Base-by-base conservation (phyloP, 2,888 invertebrate genomes). In the Drosophila flavopinicola region DNA sequence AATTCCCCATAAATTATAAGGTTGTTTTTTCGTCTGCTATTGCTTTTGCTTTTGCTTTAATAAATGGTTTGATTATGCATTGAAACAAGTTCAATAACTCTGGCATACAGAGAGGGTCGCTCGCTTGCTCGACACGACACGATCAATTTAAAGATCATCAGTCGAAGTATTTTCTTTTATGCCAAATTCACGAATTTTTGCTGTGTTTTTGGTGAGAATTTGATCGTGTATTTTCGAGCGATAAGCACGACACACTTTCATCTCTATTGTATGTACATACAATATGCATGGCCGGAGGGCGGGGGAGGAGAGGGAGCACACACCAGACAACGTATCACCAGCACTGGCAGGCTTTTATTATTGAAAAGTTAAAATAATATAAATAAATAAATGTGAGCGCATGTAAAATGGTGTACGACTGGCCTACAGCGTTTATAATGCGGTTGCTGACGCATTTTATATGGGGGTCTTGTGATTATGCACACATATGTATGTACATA, bases 361-460 rank as follows among this genome's bases (percentile, higher is more conserved):
- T 78, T 70, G 53, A 80, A 67, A 67, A 57, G 44, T 49, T 57
- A 27, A 75, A 69, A 60, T 68, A 59, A 59, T 67, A 70, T 65
- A 54, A 75, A 66, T 60, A 75, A 54, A 65, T 61, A 66, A 59
- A 51, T 71, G 49, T 68, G 59, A 70, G 59, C 48, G 66, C 54
- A 65, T 69, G 58, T 80, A 56, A 51, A 59, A 72, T 57, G 44
- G 39, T 63, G 39, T 56, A 41, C 48, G 57, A 53, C 42, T 60
- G 42, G 45, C 53, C 60, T 59, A 61, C 48, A 69, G 47, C 17
- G 38, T 49, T 69, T 32, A 44, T 32, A 70, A 70, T 45, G 38
- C 39, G 52, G 53, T 45, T 51, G 49, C 79, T 78, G 85, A 78
- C 75, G 68, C 72, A 82, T 68, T 72, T 71, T 76, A 6, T 44